Conservation (phyloP, 1,140 invertebrate species). For the Cydia fagiglandana region DNA sequence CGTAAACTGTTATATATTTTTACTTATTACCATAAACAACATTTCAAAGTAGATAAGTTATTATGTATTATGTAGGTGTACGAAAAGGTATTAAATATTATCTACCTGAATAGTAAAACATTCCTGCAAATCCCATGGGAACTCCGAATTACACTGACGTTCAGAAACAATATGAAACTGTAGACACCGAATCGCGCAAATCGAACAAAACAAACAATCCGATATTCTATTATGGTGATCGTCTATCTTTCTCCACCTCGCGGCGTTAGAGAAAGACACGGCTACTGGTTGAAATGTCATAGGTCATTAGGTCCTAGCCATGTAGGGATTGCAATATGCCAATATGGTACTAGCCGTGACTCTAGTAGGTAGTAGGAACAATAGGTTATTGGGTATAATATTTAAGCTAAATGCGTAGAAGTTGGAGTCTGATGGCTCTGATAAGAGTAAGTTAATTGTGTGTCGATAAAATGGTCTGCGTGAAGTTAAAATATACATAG, state of each 20-base stretch:
- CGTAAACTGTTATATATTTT: no score
- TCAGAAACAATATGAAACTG: constrained; percentile 69
- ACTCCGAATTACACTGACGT: constrained; percentile 23
- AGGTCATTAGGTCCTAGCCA: constrained; percentile 75
- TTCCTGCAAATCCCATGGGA: constrained; percentile 25
- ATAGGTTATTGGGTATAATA: constrained; percentile 59
- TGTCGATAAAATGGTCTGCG: constrained; percentile 29
- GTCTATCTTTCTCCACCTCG: constrained; percentile 49
- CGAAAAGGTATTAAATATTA: not conserved
- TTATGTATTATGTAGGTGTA: not conserved
- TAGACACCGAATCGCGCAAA: constrained; percentile 68
- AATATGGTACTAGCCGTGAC: constrained; percentile 73
- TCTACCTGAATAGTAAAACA: constrained; percentile 8
- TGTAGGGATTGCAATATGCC: constrained; percentile 75
- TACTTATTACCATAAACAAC: no score
- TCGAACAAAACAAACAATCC: constrained; percentile 70
- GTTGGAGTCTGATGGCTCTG: constrained; percentile 60
- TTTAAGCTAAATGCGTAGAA: constrained; percentile 66
- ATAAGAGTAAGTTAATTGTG: constrained; percentile 65
- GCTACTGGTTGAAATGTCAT: constrained; percentile 72
- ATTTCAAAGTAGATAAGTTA: no score
- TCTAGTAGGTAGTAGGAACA: constrained; percentile 65
- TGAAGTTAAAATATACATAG: not conserved
- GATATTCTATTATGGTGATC: constrained; percentile 73
- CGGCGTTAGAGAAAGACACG: constrained; percentile 49